Percentiles rank a stretch among this genome's conserved stretches.
Conservation (phyloP, 2,888 invertebrate genomes). For the Glaucopsyche alexis region DNA sequence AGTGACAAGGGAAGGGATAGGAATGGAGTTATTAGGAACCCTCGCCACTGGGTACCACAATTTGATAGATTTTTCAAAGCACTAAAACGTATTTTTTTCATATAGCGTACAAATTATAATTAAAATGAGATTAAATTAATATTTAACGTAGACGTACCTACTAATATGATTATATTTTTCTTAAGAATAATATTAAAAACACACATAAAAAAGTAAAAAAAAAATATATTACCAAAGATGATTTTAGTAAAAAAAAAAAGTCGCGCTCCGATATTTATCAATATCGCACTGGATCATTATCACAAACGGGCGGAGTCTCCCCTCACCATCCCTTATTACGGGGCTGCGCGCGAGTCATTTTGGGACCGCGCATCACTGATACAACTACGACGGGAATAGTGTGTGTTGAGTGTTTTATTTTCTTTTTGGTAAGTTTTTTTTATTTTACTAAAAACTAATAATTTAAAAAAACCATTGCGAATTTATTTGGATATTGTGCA, state of each 20-base stretch:
- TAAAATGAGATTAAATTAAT: too few relatives aligned
- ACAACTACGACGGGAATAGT: constrained; percentile 43
- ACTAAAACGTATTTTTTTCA: too few relatives aligned
- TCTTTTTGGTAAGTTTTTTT: constrained; percentile 30
- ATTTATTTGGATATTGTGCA: neutral
- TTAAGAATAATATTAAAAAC: too few relatives aligned
- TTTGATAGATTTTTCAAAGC: too few relatives aligned
- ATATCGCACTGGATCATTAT: constrained; percentile 41
- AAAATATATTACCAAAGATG: neutral
- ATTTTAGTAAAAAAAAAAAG: neutral
- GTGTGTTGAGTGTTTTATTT: constrained; percentile 18
- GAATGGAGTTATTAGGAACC: too few relatives aligned
- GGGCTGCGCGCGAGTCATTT: constrained; percentile 60
- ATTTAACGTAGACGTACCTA: too few relatives aligned
- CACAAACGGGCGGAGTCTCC: constrained; percentile 40
- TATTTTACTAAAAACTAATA: neutral
- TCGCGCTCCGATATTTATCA: constrained; percentile 36
- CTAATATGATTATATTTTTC: too few relatives aligned
- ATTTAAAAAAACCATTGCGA: constrained; percentile 8
- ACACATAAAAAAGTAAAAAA: neutral
- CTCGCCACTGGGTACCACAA: too few relatives aligned
- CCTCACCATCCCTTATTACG: constrained; percentile 43
- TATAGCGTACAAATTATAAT: too few relatives aligned
- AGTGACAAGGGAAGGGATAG: too few relatives aligned
- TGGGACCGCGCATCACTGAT: constrained; percentile 46